Evolutionary conservation across 53 echinoderm and acorn worm species (phyloP).

Genomic region (Antedon mediterranea): DNA sequence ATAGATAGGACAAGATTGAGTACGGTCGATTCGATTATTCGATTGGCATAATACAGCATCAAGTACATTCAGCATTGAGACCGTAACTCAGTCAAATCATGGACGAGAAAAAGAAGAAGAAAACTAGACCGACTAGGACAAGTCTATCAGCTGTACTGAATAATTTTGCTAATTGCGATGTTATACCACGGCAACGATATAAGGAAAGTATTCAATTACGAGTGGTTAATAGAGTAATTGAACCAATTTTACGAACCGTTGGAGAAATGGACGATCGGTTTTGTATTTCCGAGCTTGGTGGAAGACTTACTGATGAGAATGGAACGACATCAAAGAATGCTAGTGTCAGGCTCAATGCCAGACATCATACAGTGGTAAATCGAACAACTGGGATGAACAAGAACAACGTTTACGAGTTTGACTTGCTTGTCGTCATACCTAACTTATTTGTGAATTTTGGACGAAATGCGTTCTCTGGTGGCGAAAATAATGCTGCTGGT

Average conservation of each 20-base stretch:
- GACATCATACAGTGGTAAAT: conserved; percentile 21
- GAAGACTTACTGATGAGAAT: too few relatives aligned
- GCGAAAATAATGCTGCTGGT: too few relatives aligned
- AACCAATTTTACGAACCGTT: conserved; percentile 44
- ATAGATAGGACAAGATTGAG: too few relatives aligned
- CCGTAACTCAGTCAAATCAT: too few relatives aligned
- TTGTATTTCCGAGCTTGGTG: conserved; percentile 10
- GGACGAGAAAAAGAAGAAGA: too few relatives aligned
- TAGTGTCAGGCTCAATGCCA: too few relatives aligned
- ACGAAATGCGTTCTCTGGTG: neutral
- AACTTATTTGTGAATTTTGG: conserved; percentile 41
- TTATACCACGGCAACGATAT: conserved; percentile 16
- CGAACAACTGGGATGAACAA: conserved; percentile 41
- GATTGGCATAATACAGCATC: too few relatives aligned
- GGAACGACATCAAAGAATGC: too few relatives aligned
- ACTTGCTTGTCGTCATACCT: conserved; percentile 29
- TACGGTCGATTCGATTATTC: too few relatives aligned
- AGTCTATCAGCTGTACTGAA: too few relatives aligned
- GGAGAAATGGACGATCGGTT: conserved; percentile 79
- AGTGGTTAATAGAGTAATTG: conserved; percentile 45
- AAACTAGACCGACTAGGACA: too few relatives aligned
- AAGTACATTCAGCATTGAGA: too few relatives aligned
- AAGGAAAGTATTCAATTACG: conserved; percentile 14
- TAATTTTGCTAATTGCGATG: neutral
- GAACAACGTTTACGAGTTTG: conserved; percentile 31